Evolutionary conservation across 2,797 vertebrate species (phyloP), one percentile per base, ranked within the genome.

Genomic region (Neoniphon sammara): DNA sequence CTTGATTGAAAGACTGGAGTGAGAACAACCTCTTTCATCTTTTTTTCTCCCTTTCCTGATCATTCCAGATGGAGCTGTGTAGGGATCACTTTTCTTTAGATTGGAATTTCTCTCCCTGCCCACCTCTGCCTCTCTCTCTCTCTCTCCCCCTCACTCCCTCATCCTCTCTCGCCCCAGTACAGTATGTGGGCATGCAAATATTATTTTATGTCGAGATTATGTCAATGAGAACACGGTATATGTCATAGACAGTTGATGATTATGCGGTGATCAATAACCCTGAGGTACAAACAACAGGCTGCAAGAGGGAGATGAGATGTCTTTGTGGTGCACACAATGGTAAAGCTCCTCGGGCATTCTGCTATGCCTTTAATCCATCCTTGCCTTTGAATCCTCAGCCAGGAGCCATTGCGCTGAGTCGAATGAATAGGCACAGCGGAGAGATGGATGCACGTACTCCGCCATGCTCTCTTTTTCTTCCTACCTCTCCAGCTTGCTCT

Each of bases 371-470:
- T 85, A 83, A 88, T 89, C 82, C 83, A 61, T 66, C 62, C 61
- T 63, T 31, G 66, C 70, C 59, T 90, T 88, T 89, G 78, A 85
- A 84, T 88, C 66, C 49, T 61, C 74, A 73, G 80, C 77, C 79
- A 80, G 73, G 52, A 80, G 64, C 75, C 30, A 30, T 46, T 60
- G 72, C 46, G 0, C 65, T 0, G 36, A 73, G 68, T 36, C 56
- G 49, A 70, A 86, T 39, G 36, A 75, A 82, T 18, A 53, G 59
- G 44, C 66, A 59, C 21, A 44, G 34, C 58, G 81, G 50, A 66
- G 52, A 65, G 66, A 72, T 52, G 30, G 27, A 77, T 21, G 25
- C 25, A 3, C 50, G 3, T 34, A 1, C 21, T n/a, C 66, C 47
- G 10, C 23, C 20, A 30, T 63, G 20, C 59, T 20, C 27, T 12